Evolutionary conservation across 2,888 invertebrate genomes (phyloP), one percentile per base, ranked within the genome.

Genomic region (Lochmaea capreae): DNA sequence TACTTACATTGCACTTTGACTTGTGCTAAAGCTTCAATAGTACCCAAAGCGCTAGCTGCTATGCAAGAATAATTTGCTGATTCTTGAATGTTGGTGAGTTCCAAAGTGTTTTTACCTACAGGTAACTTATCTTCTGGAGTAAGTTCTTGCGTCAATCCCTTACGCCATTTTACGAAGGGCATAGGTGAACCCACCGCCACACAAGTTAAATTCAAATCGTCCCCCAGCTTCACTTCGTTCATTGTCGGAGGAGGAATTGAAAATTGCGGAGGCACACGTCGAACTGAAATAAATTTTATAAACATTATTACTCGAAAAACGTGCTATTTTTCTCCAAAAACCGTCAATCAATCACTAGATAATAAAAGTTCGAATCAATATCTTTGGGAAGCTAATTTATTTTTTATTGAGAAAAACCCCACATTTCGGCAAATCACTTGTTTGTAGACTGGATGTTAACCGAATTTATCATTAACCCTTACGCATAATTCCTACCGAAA

Each of bases 131-230:
- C 96, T 86, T 96, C 96, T 0, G 96, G 95, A 0, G 96, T 96
- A 78, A 97, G 87, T 88, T 97, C 97, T 85, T 92, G 92, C 11
- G 92, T 91, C 46, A 93, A 90, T 93, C 95, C 95, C 89, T 95
- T 94, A 80, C 94, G 92, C 96, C 96, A 96, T 88, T 96, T 97
- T 70, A 99, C 98, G 82, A 93, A 94, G 1, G 99, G 99, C 98
- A 99, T 98, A 8, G 99, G 99, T 0, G 98, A 97, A 22, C 99
- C 99, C 43, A 97, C 95, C 11, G 99, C 99, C 71, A 98, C 97
- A 87, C 99, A 99, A 72, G 97, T 97, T 79, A 99, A 89, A 86
- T 97, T 98, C 80, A 98, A 89, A 85, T 94, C 94, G 0, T 95
- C 94, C 14, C 97, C 97, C 66, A 97, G 90, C 92, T 95, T 96